These are phyloP conservation scores for Acrocephalus arundinaceus DNA, from an alignment of 2,113 vertebrate species.

Conservation along the genomic window DNA sequence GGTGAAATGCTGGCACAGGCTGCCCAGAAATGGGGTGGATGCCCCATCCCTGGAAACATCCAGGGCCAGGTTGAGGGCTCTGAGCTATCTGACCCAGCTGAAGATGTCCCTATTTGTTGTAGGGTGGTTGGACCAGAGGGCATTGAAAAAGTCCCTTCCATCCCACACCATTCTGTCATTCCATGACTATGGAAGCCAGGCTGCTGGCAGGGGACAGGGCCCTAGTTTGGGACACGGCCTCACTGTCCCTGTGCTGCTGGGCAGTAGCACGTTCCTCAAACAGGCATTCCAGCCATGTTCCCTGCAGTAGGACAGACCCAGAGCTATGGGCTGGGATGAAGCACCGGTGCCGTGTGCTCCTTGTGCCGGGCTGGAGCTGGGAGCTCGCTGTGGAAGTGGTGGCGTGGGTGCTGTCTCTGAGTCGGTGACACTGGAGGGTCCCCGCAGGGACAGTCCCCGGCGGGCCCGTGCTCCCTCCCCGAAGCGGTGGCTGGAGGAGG, in stretches of 20 bases:
- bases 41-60: neutral
- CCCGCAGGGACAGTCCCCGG: neutral
- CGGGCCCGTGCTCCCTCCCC: neutral
- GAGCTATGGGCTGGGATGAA: neutral
- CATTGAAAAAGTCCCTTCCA: neutral
- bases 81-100: neutral
- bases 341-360: neutral
- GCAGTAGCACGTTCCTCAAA: fast-evolving
- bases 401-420: neutral
- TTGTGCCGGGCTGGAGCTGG: neutral
- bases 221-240: neutral
- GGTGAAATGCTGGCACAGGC: neutral
- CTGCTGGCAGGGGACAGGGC: neutral
- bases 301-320: neutral
- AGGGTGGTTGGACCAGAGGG: neutral
- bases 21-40: neutral
- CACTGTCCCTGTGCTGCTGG: neutral
- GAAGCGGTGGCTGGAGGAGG: neutral
- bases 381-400: neutral
- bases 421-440: neutral
- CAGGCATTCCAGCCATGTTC: fast-evolving
- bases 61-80: neutral
- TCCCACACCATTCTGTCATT: neutral
- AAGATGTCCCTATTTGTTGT: neutral
- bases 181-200: fast-evolving